Conservation (phyloP, 2,113 vertebrate species). For the Malurus alboscapulatus region DNA sequence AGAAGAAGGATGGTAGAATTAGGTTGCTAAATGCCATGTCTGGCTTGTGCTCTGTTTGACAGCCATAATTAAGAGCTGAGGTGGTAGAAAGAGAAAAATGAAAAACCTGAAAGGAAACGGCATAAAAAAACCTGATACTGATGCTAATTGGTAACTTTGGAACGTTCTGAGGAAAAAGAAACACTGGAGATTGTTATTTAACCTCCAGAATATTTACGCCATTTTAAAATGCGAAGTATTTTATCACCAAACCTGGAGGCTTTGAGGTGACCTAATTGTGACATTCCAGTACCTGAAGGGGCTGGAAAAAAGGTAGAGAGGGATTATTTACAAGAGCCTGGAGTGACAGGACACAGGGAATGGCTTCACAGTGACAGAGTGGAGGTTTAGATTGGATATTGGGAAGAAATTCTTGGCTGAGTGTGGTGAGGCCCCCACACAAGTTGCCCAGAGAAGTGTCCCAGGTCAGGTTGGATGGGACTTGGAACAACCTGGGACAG, state of each 20-base stretch:
- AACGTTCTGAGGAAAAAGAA: neutral
- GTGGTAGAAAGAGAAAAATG: constrained; percentile 20
- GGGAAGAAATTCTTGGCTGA: neutral
- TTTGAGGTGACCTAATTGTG: neutral
- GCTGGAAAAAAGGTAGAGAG: neutral
- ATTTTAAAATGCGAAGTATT: neutral
- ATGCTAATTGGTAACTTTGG: neutral
- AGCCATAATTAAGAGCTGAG: constrained; percentile 39
- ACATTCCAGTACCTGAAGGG: neutral
- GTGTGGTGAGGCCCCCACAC: accelerated
- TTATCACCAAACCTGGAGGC: neutral
- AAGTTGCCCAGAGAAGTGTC: accelerated
- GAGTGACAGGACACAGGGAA: neutral
- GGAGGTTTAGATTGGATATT: neutral
- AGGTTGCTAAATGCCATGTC: constrained; percentile 35
- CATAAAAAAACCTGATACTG: neutral
- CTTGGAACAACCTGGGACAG: accelerated
- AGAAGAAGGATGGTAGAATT: constrained; percentile 14
- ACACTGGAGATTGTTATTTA: neutral
- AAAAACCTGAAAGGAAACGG: constrained; percentile 9
- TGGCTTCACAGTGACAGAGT: neutral
- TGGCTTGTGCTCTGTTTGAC: constrained; percentile 29
- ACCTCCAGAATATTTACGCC: neutral
- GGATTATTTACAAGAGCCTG: neutral
- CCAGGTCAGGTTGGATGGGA: accelerated